Evolutionary conservation across 2,888 invertebrate species (phyloP), one percentile per base, ranked within the genome.

Genomic region (Chymomyza caudatula): DNA sequence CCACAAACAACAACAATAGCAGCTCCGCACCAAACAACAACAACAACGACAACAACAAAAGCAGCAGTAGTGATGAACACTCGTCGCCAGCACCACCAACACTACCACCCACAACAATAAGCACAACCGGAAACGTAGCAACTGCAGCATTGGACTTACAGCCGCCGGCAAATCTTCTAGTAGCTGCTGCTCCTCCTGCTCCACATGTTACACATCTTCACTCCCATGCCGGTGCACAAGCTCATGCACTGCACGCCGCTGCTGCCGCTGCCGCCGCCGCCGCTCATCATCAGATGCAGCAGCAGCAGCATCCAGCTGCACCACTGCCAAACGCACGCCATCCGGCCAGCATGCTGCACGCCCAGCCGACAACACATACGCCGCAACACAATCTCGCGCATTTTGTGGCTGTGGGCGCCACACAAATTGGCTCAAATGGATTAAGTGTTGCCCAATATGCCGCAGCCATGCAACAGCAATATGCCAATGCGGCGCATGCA

Each of bases 391-490:
- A 87, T 67, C 72, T 87, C 71, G 62, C 59, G 61, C 85, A 86
- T 66, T 87, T 87, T 85, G 60, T 6, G 63, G 59, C 68, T 78
- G 78, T 77, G 77, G 78, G 81, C 59, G 76, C 81, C 55, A 78
- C 85, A 53, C 87, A 85, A 70, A 79, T 87, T 59, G 87, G 85
- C 53, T 77, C 88, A 58, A 88, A 87, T 51, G 88, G 89, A 5
- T 25, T 88, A 0, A 88, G 88, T 47, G 89, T 88, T 61, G 89
- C 88, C 0, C 88, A 88, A 65, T 88, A 88, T 67, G 88, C 88
- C 15, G 88, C 88, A 42, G 88, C 86, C 23, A 89, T 88, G 89
- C 88, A 88, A 51, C 88, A 88, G 49, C 88, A 89, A 64, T 88
- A 88, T 62, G 89, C 89, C 5, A 73, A 74, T 51, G 88, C 88